Conservation (phyloP, 1,140 invertebrate species). For the Coptotermes formosanus region DNA sequence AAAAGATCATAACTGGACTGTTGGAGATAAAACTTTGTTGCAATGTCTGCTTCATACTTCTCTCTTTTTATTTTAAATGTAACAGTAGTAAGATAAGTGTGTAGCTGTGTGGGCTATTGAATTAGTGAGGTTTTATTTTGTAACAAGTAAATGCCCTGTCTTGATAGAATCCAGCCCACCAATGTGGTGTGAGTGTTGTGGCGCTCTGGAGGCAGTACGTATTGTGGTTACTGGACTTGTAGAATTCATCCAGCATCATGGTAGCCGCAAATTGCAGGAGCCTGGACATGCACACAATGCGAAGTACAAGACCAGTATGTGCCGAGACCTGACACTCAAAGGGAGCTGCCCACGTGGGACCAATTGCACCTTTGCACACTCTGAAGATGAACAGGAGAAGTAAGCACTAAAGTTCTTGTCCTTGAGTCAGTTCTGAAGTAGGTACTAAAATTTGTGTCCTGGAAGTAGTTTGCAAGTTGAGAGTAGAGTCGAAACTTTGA, state of each 20-base stretch:
- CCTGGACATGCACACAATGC: conserved; percentile 61
- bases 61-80: too few relatives aligned
- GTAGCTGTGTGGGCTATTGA: too few relatives aligned
- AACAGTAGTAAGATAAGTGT: too few relatives aligned
- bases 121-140: too few relatives aligned
- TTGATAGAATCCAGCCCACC: conserved; percentile 67
- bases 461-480: background rate
- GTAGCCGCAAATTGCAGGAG: conserved; percentile 61
- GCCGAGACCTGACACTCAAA: conserved; percentile 74
- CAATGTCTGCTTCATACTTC: too few relatives aligned
- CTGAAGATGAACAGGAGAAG: conserved; percentile 85
- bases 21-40: too few relatives aligned
- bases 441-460: background rate
- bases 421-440: background rate
- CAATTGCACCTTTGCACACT: conserved; percentile 90
- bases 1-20: too few relatives aligned
- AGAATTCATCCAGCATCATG: conserved; percentile 80
- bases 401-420: conserved; percentile 44
- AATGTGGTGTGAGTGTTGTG: conserved; percentile 70
- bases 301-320: conserved; percentile 91
- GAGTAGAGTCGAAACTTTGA: too few relatives aligned
- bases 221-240: conserved; percentile 81
- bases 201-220: conserved; percentile 75
- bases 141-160: too few relatives aligned
- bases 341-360: conserved; percentile 81